phyloP scores from a whole-genome alignment of 2,888 invertebrate species.

The Meghimatium bilineatum region DNA sequence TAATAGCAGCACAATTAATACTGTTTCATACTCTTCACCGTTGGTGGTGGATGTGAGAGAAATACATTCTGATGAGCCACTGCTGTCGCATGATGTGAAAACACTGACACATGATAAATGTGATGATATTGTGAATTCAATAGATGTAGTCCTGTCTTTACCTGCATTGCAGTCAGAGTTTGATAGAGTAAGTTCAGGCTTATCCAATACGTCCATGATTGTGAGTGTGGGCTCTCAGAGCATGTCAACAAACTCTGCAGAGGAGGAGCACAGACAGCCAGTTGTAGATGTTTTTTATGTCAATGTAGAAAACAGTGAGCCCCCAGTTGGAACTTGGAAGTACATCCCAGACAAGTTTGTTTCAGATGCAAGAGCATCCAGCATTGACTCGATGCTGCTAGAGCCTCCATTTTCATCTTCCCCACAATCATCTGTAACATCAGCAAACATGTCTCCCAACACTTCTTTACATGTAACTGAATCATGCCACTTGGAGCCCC shows the following conservation, averaged over 20 bases:
- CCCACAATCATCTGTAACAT: slow-evolving; percentile 24
- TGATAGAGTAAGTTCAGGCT: slow-evolving; percentile 28
- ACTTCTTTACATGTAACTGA: slow-evolving; percentile 35
- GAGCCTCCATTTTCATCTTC: slow-evolving; percentile 35
- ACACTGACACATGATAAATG: slow-evolving; percentile 15
- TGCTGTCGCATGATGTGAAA: background rate
- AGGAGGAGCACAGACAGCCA: slow-evolving; percentile 9
- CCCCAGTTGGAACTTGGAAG: background rate
- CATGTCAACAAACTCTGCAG: slow-evolving; percentile 34
- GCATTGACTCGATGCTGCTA: slow-evolving; percentile 23
- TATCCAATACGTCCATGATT: slow-evolving; percentile 26
- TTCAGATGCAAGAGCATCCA: slow-evolving; percentile 5
- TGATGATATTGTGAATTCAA: slow-evolving; percentile 3
- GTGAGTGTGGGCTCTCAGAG: slow-evolving; percentile 36
- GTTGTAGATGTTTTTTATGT: slow-evolving; percentile 7
- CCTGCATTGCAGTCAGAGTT: slow-evolving; percentile 15
- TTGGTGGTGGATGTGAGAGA: background rate
- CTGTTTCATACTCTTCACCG: background rate
- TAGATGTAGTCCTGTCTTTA: slow-evolving; percentile 22
- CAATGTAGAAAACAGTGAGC: slow-evolving; percentile 23
- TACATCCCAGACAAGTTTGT: background rate
- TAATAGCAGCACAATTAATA: background rate
- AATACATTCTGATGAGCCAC: background rate
- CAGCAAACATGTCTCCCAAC: slow-evolving; percentile 28
- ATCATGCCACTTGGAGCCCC: slow-evolving; percentile 15